These are phyloP conservation scores for Venustaconcha ellipsiformis DNA, from an alignment of 1,140 invertebrate species.

Conservation along the genomic window DNA sequence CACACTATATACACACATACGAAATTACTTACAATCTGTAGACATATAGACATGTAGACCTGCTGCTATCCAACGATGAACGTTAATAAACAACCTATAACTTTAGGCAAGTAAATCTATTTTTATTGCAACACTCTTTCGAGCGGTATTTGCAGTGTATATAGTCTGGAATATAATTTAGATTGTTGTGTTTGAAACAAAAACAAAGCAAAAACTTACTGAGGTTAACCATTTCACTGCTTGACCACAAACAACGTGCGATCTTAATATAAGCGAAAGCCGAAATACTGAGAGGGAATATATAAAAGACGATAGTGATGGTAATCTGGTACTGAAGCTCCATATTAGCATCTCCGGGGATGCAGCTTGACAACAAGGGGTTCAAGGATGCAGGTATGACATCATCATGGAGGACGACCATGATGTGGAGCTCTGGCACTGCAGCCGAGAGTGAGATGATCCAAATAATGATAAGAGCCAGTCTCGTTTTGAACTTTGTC, in stretches of 20 bases:
- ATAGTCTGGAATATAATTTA: no score
- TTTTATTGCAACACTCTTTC: no score
- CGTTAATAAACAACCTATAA: no score
- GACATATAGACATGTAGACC: no score
- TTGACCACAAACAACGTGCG: constrained; percentile 83
- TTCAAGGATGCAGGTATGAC: constrained; percentile 36
- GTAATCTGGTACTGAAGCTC: constrained; percentile 76
- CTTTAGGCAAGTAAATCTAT: no score
- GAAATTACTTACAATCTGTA: no score
- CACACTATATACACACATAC: no score
- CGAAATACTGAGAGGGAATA: constrained; percentile 84
- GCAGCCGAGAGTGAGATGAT: constrained; percentile 60
- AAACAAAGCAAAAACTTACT: no score
- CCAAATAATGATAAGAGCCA: constrained; percentile 82
- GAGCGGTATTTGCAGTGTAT: no score
- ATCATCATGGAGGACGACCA: constrained; percentile 16
- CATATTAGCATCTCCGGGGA: constrained; percentile 17
- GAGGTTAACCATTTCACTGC: constrained; percentile 75
- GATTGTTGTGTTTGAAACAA: no score
- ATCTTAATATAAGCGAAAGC: constrained; percentile 87
- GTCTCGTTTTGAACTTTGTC: constrained; percentile 79
- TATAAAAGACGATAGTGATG: constrained; percentile 80
- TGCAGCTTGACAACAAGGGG: constrained; percentile 39
- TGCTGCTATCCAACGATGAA: no score
- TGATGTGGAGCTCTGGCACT: constrained; percentile 33